Conservation (phyloP, 2,888 invertebrate species). For the Prenolepis imparis region DNA sequence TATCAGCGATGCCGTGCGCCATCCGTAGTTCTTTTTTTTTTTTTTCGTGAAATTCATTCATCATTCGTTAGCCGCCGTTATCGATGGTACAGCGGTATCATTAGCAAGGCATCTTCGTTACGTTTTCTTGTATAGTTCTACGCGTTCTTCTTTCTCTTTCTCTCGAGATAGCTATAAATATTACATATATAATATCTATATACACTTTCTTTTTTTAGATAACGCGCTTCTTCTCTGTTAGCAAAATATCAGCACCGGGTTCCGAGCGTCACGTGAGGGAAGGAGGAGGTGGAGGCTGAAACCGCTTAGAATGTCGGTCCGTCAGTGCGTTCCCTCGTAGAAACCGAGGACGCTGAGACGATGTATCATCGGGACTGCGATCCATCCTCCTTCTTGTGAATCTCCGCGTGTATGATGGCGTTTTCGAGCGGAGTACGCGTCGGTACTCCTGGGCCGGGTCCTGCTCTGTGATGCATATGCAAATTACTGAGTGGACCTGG, state of each 20-base stretch:
- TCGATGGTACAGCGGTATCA: constrained; percentile 53
- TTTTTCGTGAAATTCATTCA: constrained; percentile 54
- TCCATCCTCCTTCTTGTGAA: constrained; percentile 88
- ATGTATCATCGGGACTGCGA: constrained; percentile 88
- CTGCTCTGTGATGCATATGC: constrained; percentile 87
- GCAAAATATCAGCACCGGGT: constrained; percentile 76
- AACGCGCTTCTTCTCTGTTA: constrained; percentile 78
- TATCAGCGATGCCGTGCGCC: constrained; percentile 55
- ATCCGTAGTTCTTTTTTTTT: constrained; percentile 41
- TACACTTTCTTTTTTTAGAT: constrained; percentile 82
- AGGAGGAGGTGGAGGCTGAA: neutral
- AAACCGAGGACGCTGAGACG: constrained; percentile 73
- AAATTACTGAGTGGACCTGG: constrained; percentile 87
- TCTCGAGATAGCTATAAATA: constrained; percentile 83
- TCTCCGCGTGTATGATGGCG: constrained; percentile 81
- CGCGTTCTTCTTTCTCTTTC: constrained; percentile 52
- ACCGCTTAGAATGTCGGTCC: constrained; percentile 62
- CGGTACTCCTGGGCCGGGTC: constrained; percentile 87
- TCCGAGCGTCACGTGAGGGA: constrained; percentile 50
- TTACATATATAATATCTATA: constrained; percentile 82
- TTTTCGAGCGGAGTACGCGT: constrained; percentile 82
- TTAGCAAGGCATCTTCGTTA: constrained; percentile 70
- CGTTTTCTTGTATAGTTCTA: constrained; percentile 56
- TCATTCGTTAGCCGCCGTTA: constrained; percentile 43
- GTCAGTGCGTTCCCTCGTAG: constrained; percentile 70